phyloP scores from a whole-genome alignment of 2,113 vertebrate genomes.

The Spilogale gracilis region DNA sequence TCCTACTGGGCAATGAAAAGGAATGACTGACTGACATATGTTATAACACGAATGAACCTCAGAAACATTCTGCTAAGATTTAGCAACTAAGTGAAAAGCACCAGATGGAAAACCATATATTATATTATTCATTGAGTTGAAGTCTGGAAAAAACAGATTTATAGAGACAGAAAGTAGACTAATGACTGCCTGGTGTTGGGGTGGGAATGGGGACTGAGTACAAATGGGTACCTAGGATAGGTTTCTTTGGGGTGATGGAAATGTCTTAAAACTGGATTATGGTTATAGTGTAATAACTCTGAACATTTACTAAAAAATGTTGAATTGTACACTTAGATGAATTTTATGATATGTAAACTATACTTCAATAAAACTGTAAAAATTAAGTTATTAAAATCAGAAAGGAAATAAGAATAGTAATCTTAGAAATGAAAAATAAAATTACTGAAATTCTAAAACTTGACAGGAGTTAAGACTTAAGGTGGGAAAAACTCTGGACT shows the following conservation, averaged over 20 bases:
- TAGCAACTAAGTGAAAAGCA: not conserved
- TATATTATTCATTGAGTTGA: not conserved
- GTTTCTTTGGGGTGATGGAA: not conserved
- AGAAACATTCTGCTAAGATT: not conserved
- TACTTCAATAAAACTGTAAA: not conserved
- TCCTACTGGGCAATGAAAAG: not conserved
- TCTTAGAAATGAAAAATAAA: not conserved
- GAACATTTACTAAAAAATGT: not conserved
- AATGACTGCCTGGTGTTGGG: not conserved
- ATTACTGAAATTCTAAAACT: not conserved
- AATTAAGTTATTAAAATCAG: not conserved
- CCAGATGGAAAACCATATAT: not conserved
- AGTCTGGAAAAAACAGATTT: not conserved
- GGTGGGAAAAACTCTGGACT: not conserved
- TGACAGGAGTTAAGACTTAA: not conserved
- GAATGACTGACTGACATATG: not conserved
- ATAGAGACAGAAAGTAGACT: not conserved
- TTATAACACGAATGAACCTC: not conserved
- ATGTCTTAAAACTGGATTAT: not conserved
- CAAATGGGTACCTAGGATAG: not conserved
- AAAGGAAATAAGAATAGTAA: not conserved
- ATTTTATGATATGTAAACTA: slow-evolving; percentile 27
- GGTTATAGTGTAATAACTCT: not conserved
- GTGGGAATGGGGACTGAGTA: not conserved
- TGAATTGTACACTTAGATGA: not conserved